phyloP scores from a whole-genome alignment of 2,797 vertebrate species.

The Rhyacichthys aspro region DNA sequence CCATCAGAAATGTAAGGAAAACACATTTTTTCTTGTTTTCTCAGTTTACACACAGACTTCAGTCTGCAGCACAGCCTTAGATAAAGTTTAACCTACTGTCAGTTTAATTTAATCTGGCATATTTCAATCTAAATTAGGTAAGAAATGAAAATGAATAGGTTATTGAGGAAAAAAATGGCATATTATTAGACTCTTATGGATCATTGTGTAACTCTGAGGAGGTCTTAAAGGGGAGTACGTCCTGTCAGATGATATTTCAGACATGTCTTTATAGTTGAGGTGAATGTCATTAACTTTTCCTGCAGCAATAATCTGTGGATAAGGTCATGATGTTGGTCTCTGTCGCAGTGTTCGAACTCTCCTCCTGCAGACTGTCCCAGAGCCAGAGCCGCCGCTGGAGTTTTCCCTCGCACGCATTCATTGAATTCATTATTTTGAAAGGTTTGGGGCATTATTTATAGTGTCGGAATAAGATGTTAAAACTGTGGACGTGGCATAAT shows the following conservation, averaged over 20 bases:
- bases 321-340: constrained; percentile 44
- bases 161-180: too few species aligned
- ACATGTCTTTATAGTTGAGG: constrained; percentile 21
- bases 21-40: too few species aligned
- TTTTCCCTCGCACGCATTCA: constrained; percentile 48
- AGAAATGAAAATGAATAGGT: neutral
- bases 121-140: too few species aligned
- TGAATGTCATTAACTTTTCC: constrained; percentile 23
- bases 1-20: too few species aligned
- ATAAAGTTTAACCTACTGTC: too few species aligned
- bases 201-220: neutral
- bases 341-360: constrained; percentile 28
- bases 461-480: constrained; percentile 41
- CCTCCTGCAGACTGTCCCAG: constrained; percentile 37
- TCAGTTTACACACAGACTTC: too few species aligned
- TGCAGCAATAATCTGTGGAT: constrained; percentile 33
- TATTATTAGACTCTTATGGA: neutral
- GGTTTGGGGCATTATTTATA: constrained; percentile 57
- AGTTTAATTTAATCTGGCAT: too few species aligned
- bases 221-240: neutral
- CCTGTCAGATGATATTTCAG: constrained; percentile 25
- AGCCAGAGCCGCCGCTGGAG: constrained; percentile 17
- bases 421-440: constrained; percentile 61
- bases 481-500: constrained; percentile 37
- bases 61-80: too few species aligned